Percentiles rank a stretch among this genome's conserved stretches.
These are phyloP conservation scores for Lepisosteus osseus DNA, from an alignment of 2,113 vertebrate genomes.

Conservation along the genomic window DNA sequence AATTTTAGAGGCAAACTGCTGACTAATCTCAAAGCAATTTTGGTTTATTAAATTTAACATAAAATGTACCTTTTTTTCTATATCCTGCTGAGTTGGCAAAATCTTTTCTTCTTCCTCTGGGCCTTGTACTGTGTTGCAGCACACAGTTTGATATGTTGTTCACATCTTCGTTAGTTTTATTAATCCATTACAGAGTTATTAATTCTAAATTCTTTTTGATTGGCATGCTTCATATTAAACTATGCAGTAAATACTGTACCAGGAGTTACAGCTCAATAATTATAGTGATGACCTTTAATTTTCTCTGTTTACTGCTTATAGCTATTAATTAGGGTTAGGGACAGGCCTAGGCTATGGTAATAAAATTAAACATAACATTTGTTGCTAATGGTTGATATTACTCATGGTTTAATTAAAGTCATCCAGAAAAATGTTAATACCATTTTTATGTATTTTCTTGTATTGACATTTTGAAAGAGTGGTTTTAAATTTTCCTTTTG, in stretches of 20 bases:
- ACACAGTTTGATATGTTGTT: constrained; percentile 22
- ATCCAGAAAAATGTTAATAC: no score
- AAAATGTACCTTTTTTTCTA: constrained; percentile 55
- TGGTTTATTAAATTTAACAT: constrained; percentile 83
- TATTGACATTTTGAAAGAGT: no score
- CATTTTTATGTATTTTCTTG: no score
- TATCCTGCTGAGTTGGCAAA: constrained; percentile 37
- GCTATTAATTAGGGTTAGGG: constrained; percentile 40
- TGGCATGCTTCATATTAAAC: constrained; percentile 33
- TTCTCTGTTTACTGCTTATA: constrained; percentile 41
- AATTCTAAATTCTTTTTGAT: constrained; percentile 31
- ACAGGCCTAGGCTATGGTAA: constrained; percentile 38
- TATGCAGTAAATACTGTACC: constrained; percentile 23
- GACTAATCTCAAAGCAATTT: constrained; percentile 79
- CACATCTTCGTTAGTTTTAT: constrained; percentile 15
- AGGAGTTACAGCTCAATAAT: constrained; percentile 33
- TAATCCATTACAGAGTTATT: neutral
- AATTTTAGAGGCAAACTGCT: constrained; percentile 75
- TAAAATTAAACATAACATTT: constrained; percentile 30
- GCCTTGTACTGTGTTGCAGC: constrained; percentile 3
- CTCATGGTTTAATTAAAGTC: constrained; percentile 10
- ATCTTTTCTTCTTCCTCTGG: constrained; percentile 24
- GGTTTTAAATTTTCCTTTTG: no score
- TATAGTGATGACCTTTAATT: constrained; percentile 44
- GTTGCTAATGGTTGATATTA: constrained; percentile 24